Percentiles rank a stretch among this genome's conserved stretches.
Evolutionary conservation across 2,888 invertebrate genomes (phyloP).

Genomic region (Brenthis daphne): DNA sequence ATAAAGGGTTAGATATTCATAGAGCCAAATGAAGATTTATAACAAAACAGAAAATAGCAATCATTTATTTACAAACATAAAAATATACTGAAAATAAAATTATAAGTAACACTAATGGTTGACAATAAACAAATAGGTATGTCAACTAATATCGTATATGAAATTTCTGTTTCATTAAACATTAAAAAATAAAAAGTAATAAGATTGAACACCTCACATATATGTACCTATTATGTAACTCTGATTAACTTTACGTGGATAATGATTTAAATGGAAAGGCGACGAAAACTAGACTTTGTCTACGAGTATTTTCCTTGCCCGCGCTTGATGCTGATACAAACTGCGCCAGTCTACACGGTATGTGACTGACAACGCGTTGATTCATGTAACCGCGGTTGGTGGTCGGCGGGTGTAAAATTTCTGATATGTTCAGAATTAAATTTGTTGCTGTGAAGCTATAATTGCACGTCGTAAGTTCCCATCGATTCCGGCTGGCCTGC

Average conservation of each 20-base stretch:
- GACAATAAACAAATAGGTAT: too few relatives aligned
- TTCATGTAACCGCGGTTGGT: slow-evolving; percentile 42
- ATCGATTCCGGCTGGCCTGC: slow-evolving; percentile 58
- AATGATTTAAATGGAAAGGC: neutral
- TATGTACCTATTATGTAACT: too few relatives aligned
- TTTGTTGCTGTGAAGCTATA: slow-evolving; percentile 54
- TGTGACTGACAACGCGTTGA: slow-evolving; percentile 52
- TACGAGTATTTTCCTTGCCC: neutral
- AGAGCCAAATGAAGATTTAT: too few relatives aligned
- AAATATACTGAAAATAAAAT: too few relatives aligned
- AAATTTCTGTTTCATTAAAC: too few relatives aligned
- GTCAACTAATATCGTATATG: too few relatives aligned
- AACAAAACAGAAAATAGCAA: too few relatives aligned
- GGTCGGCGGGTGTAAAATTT: slow-evolving; percentile 47
- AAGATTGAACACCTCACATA: too few relatives aligned
- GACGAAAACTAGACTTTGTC: slow-evolving; percentile 6
- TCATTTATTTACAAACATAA: too few relatives aligned
- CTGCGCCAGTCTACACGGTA: slow-evolving; percentile 5
- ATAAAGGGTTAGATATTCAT: too few relatives aligned
- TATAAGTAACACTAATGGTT: too few relatives aligned
- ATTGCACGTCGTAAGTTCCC: slow-evolving; percentile 57
- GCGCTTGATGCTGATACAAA: slow-evolving; percentile 11
- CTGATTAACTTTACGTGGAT: neutral
- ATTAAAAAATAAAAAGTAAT: too few relatives aligned
- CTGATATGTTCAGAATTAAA: slow-evolving; percentile 49